Evolutionary conservation across 1,140 invertebrate genomes (phyloP).

Genomic region (Rhagoletis zephyria): DNA sequence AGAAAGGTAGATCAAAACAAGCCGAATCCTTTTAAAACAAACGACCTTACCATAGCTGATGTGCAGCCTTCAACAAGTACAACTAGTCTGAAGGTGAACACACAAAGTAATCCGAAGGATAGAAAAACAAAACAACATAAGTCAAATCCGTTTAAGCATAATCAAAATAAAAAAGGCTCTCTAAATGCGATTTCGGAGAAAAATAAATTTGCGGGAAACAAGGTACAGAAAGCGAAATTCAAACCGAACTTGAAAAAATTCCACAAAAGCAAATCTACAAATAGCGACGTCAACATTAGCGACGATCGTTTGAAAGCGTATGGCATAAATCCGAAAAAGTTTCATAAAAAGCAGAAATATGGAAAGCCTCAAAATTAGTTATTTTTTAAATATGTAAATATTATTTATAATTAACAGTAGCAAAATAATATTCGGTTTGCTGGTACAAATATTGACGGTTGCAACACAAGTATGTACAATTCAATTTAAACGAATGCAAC

Average conservation of each 20-base stretch:
- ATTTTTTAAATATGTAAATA: background rate
- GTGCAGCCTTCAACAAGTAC: background rate
- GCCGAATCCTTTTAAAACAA: background rate
- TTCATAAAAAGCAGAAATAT: conserved; percentile 72
- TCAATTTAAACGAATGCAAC: no score
- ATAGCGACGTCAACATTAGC: conserved; percentile 57
- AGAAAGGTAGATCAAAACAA: background rate
- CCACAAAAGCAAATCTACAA: background rate
- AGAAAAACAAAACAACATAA: background rate
- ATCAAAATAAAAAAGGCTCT: background rate
- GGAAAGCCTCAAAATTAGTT: conserved; percentile 57
- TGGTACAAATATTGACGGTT: no score
- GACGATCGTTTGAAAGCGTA: conserved; percentile 88
- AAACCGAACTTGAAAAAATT: conserved; percentile 49
- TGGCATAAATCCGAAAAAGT: conserved; percentile 93
- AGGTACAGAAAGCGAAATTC: background rate
- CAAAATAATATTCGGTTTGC: background rate
- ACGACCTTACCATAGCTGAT: background rate
- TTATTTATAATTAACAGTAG: background rate
- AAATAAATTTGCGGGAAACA: background rate
- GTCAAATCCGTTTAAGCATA: conserved; percentile 6
- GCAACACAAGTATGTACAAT: no score
- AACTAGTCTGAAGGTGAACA: background rate
- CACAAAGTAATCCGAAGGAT: background rate
- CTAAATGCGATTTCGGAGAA: conserved; percentile 17